phyloP scores from a whole-genome alignment of 2,797 vertebrate species.

The Pagetopsis macropterus region DNA sequence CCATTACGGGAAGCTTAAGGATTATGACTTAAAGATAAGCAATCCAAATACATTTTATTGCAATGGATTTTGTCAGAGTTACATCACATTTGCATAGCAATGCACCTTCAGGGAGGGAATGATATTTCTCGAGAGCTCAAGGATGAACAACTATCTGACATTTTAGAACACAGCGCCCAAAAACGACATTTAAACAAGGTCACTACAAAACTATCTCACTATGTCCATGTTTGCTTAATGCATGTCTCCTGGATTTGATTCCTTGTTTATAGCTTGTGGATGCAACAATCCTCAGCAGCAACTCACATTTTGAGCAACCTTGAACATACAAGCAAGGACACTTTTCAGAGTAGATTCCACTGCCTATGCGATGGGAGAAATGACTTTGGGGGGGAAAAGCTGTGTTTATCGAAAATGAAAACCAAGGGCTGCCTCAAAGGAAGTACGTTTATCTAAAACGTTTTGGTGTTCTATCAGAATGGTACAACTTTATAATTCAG shows the following conservation, averaged over 20 bases:
- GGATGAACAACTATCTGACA: conserved; percentile 3
- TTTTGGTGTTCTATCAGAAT: conserved; percentile 3
- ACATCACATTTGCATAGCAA: background rate
- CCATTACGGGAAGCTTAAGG: background rate
- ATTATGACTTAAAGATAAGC: conserved; percentile 18
- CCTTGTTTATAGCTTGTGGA: background rate
- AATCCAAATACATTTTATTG: conserved; percentile 1
- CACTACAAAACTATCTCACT: background rate
- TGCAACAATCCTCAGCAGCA: background rate
- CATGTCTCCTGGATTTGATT: background rate
- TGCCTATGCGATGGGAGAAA: conserved; percentile 6
- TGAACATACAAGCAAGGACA: conserved; percentile 33
- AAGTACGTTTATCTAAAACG: background rate
- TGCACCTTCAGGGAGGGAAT: background rate
- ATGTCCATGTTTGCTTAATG: background rate
- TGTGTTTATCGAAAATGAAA: background rate
- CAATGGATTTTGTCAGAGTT: conserved; percentile 17
- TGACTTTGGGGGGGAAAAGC: conserved; percentile 10
- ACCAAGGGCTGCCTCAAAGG: background rate
- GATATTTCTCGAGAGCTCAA: background rate
- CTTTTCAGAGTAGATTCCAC: background rate
- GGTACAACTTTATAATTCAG: background rate
- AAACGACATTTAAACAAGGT: background rate
- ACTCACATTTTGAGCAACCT: conserved; percentile 22
- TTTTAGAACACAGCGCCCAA: background rate